Base-by-base conservation (phyloP, 2,797 vertebrate species). In the Lophotriccus pileatus region DNA sequence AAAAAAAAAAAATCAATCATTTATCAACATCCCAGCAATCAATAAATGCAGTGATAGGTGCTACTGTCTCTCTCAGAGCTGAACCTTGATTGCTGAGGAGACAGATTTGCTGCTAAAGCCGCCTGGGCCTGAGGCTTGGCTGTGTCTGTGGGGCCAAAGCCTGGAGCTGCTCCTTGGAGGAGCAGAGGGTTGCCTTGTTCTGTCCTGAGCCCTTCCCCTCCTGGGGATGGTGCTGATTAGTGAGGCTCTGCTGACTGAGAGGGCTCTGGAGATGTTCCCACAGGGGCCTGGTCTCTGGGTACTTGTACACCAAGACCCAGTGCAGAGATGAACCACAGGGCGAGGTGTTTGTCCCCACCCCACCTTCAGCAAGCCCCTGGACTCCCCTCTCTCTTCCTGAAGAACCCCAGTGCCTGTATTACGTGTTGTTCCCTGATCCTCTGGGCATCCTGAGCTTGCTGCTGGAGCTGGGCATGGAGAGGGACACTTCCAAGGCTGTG, bases 1-100 rank as follows among this genome's bases (percentile, higher is more conserved):
- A 59, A 37, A 59, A 59, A 32, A 14, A 32, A 73, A 78, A 89
- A 89, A 93, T 95, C 92, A 74, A 91, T 96, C 59, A 75, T 94
- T 96, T 93, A 95, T 96, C 91, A 95, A 87, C 92, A 92, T 69
- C 59, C 68, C 1, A 0, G 63, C 86, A 84, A 94, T 93, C 94
- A 70, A 85, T 94, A 90, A 59, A 62, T 39, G 91, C 81, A 93
- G 94, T 52, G 93, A 94, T 93, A 92, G 87, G 78, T 92, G 89
- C 56, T 69, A 32, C 78, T 83, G 44, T 79, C 90, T 87, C 50
- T 90, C 13, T 47, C 39, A 72, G 63, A 76, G 63, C 70, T 85
- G 55, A 70, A 3, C 64, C 52, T 74, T 59, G 74, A 82, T 73
- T 87, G 84, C 25, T 34, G 43, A 25, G 67, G 27, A 63, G 52